Evolutionary conservation across 2,888 invertebrate species (phyloP), one percentile per base, ranked within the genome.

Genomic region (Neoscelio sp.): DNA sequence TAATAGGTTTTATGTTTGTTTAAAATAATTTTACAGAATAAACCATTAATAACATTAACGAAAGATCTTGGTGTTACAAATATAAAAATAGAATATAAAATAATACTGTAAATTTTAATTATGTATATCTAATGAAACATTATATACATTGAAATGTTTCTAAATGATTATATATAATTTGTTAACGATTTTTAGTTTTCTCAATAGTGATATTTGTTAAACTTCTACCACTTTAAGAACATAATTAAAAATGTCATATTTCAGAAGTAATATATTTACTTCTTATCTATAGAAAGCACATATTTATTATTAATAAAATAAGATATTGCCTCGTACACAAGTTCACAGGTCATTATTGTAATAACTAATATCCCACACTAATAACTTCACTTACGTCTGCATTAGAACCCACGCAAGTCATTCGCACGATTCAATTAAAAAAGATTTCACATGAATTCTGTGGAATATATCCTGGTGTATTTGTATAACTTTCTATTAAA

Each of bases 291-390:
- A 52, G 67, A 67, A 67, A 67, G 54, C 5, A 15, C 33, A 48
- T 38, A 38, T 60, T 40, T 58, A 2, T 30, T 6, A 30, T 30
- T 35, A 71, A 60, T 62, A 52, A 38, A 38, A 12, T 33, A n/a
- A 2, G 40, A 56, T 48, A 20, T 30, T 54, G 64, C 65, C 20
- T 48, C 28, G 12, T 30, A 1, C 10, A 23, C 64, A 60, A 67
- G 58, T 67, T 65, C 60, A 67, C 74, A 44, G 67, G 67, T 75
- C 74, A 67, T 67, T 67, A 44, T 60, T 60, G 65, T 48, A 75
- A 75, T 23, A 75, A 67, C 23, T 75, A 60, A 67, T 52, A 67
- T 75, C 67, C 74, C 67, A 60, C 65, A 75, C 60, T 67, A n/a
- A n/a, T n/a, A 62, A 38, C 46, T 60, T 58, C 54, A 60, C 17